Evolutionary conservation across 2,113 vertebrate species (phyloP).

Genomic region (Seriola dumerili): DNA sequence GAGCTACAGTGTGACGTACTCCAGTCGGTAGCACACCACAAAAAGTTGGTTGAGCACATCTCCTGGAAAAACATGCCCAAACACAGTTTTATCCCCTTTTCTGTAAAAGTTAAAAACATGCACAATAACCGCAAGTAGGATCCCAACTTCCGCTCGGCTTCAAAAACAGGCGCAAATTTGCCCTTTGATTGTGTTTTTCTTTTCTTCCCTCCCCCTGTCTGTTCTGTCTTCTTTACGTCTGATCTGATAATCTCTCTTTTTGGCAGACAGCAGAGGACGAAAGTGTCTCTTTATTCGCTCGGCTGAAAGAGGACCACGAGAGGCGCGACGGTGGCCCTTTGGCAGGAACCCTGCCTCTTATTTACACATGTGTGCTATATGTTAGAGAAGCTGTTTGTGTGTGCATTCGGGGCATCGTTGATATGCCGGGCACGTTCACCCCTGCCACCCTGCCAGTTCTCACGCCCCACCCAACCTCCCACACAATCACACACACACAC

Average conservation of each 20-base stretch:
- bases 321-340: constrained; percentile 53
- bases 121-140: neutral
- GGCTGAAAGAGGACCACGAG: constrained; percentile 63
- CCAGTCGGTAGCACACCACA: too few species aligned
- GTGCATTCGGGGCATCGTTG: constrained; percentile 48
- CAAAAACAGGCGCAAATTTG: constrained; percentile 19
- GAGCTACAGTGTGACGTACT: too few species aligned
- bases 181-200: constrained; percentile 20
- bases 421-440: constrained; percentile 68
- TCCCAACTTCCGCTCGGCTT: neutral
- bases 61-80: neutral
- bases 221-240: constrained; percentile 35
- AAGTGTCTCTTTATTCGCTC: constrained; percentile 63
- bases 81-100: neutral
- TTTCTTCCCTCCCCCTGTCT: constrained; percentile 16
- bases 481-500: constrained; percentile 16
- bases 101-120: neutral
- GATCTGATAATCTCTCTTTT: constrained; percentile 65
- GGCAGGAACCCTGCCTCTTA: constrained; percentile 50
- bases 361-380: constrained; percentile 42
- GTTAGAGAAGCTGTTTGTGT: constrained; percentile 39
- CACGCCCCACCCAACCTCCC: constrained; percentile 73
- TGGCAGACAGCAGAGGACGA: constrained; percentile 58
- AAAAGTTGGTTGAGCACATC: neutral
- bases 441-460: constrained; percentile 72